Evolutionary conservation across 1,140 invertebrate species (phyloP).

Genomic region (Mizuhopecten yessoensis): DNA sequence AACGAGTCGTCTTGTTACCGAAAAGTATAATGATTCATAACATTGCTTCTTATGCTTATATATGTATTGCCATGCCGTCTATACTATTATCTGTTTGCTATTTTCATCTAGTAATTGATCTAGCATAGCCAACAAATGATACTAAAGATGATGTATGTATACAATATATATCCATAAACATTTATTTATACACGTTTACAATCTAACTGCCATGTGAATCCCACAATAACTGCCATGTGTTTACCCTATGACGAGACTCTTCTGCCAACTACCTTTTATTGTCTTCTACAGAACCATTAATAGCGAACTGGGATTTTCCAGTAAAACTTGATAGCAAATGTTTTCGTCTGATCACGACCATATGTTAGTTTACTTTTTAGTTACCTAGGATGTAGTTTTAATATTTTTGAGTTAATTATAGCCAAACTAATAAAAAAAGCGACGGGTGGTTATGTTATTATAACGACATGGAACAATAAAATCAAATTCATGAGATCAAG

Average conservation of each 20-base stretch:
- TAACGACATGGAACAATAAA: background rate
- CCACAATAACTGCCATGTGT: background rate
- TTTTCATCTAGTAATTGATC: background rate
- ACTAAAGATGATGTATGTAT: background rate
- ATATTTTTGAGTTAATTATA: background rate
- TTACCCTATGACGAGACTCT: no score
- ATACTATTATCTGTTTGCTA: background rate
- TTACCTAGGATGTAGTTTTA: background rate
- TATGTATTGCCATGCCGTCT: background rate
- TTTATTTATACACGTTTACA: background rate
- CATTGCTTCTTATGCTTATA: background rate
- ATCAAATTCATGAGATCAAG: background rate
- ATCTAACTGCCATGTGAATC: background rate
- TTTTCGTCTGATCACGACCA: background rate
- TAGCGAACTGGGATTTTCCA: background rate
- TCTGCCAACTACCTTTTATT: slow-evolving; percentile 16
- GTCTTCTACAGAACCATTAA: background rate
- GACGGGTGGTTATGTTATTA: background rate
- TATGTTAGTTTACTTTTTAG: background rate
- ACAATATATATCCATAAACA: background rate
- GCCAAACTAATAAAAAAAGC: slow-evolving; percentile 16
- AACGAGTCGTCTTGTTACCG: slow-evolving; percentile 25
- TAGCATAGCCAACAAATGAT: background rate
- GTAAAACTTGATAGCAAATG: slow-evolving; percentile 35
- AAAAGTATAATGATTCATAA: slow-evolving; percentile 5